Base-by-base conservation (phyloP, 2,888 invertebrate genomes). In the Tinea pellionella region DNA sequence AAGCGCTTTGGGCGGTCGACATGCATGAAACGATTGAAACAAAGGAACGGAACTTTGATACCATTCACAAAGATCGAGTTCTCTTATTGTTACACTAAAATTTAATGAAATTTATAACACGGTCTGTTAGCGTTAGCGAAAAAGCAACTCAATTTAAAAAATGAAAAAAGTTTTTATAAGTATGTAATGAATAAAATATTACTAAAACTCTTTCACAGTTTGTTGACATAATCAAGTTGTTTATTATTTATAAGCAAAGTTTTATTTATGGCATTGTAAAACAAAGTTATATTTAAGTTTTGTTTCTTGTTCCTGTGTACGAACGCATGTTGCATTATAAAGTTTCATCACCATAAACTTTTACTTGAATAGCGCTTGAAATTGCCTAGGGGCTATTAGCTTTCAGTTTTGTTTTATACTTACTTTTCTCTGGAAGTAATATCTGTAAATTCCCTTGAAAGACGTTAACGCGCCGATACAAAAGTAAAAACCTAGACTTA, bases 1-100 rank as follows among this genome's bases (percentile, higher is more conserved):
- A 30, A 32, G 32, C 57, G 57, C 57, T 57, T 55, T 57, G 57
- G 57, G 57, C 30, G 57, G 57, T 57, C 57, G 57, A 30, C 57
- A 57, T 57, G 57, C 57, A 57, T 57, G 32, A 32, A 15, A 13
- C 57, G 15, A 29, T 57, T 57, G 32, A 57, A 57, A 57, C 57
- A 57, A 57, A 57, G 57, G 32, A 32, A 18, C 57, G 12, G 32
- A 57, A 32, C 53, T 24, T 9, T n/a, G 53, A 53, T 53, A n/a
- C 16, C 16, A 47, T 47, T 47, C 15, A 2, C 47, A 47, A 37
- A 37, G 37, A 12, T 9, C 9, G 11, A 47, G 15, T 47, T 47
- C n/a, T 15, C 12, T 47, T 15, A 47, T 47, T 37, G 37, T 37
- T 47, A 15, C 47, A 47, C 15, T 47, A 47, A 16, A 2, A 47